Conservation (phyloP, 1,140 invertebrate species). For the Hyphantria cunea region DNA sequence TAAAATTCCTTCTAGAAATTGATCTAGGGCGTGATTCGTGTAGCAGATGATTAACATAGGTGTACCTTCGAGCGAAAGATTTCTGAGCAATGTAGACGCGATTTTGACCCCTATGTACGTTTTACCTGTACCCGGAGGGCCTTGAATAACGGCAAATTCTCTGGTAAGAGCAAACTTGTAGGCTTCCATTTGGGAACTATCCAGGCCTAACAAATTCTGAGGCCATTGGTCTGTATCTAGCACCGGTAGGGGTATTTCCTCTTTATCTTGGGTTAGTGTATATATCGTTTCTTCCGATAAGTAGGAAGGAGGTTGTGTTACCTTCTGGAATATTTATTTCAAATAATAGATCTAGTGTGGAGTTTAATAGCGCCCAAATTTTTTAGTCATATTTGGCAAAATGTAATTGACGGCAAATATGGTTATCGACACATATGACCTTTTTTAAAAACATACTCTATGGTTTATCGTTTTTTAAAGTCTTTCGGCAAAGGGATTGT, state of each 20-base stretch:
- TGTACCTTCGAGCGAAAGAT: slow-evolving; percentile 71
- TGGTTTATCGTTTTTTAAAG: too few relatives aligned
- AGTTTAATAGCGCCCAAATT: too few relatives aligned
- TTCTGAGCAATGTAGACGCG: slow-evolving; percentile 83
- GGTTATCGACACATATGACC: too few relatives aligned
- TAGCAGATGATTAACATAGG: slow-evolving; percentile 92
- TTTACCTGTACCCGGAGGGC: slow-evolving; percentile 91
- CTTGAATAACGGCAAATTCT: slow-evolving; percentile 90
- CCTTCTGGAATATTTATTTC: slow-evolving; percentile 51
- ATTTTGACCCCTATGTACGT: slow-evolving; percentile 89
- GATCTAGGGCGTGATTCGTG: slow-evolving; percentile 94
- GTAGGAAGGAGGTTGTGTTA: slow-evolving; percentile 55
- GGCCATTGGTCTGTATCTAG: slow-evolving; percentile 71
- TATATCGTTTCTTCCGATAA: slow-evolving; percentile 57
- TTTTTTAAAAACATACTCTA: too few relatives aligned
- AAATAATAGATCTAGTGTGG: too few relatives aligned
- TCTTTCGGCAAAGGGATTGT: too few relatives aligned
- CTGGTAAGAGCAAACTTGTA: slow-evolving; percentile 83
- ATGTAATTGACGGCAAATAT: too few relatives aligned
- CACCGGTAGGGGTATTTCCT: slow-evolving; percentile 60
- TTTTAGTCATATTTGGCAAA: too few relatives aligned
- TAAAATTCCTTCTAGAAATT: slow-evolving; percentile 90
- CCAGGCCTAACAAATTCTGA: slow-evolving; percentile 69
- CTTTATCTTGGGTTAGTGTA: slow-evolving; percentile 40
- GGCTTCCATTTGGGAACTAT: slow-evolving; percentile 83